Base-by-base conservation (phyloP, 2,113 vertebrate species). In the Mirza zaza region DNA sequence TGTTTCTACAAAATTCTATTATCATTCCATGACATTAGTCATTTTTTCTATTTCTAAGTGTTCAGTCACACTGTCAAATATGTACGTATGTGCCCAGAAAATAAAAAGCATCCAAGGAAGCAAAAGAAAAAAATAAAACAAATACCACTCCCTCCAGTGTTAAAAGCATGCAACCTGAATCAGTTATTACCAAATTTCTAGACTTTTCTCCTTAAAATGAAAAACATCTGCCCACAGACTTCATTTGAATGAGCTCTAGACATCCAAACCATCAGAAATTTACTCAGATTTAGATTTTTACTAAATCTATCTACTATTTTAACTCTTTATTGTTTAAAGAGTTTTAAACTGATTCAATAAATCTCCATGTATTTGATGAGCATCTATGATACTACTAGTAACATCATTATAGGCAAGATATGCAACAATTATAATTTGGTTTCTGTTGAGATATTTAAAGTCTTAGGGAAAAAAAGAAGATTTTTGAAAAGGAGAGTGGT, bases 221-320 rank as follows among this genome's bases (percentile, higher is more conserved):
- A 87, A 80, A 86, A 63, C 25, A 89, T 15, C 13, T 96, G 61
- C 68, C n/a, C 32, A 65, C 20, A 34, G 9, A 77, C 55, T 85
- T 83, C 18, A 77, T 94, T 42, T 92, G 80, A 97, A 76, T 77
- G 65, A 57, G 45, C 14, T 59, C 48, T 45, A 90, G 63, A 96
- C 93, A 80, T 71, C 13, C 8, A 55, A 84, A 52, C 10, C 57
- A 63, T 14, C 7, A 70, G 21, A 48, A 91, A 89, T 57, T 76
- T 52, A 83, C 52, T 67, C 27, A 50, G 84, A 84, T 42, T 81
- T 61, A 59, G 42, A 34, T 65, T 91, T 93, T 45, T 45, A n/a
- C n/a, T n/a, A n/a, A n/a, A n/a, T n/a, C n/a, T n/a, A n/a, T n/a
- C n/a, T n/a, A n/a, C n/a, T n/a, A n/a, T n/a, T n/a, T n/a, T n/a